These are phyloP conservation scores for Drosophila meridiana DNA, from an alignment of 2,888 invertebrate genomes.

Conservation along the genomic window DNA sequence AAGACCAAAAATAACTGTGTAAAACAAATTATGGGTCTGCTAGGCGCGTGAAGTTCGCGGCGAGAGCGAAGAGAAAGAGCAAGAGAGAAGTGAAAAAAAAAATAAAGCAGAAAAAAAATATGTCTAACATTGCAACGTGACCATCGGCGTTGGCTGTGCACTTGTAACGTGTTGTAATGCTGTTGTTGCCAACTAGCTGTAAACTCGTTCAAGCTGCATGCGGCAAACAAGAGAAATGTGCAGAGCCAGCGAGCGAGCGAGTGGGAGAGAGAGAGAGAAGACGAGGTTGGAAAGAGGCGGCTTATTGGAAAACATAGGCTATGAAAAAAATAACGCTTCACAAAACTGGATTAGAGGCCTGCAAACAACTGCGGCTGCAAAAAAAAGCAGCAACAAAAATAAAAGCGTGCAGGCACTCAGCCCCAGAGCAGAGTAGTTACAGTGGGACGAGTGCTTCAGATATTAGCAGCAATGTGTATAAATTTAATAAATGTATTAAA, in stretches of 20 bases:
- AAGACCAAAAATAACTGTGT: conserved; percentile 57
- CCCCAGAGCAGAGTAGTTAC: conserved; percentile 10
- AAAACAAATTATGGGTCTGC: conserved; percentile 54
- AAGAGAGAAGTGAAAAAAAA: background rate
- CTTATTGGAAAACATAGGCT: conserved; percentile 30
- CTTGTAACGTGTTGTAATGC: conserved; percentile 70
- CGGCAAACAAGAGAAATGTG: conserved; percentile 21
- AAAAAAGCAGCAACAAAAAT: conserved; percentile 26
- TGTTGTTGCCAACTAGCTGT: conserved; percentile 60
- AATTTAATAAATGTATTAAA: background rate
- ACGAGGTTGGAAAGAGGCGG: conserved; percentile 16
- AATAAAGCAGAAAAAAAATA: conserved; percentile 3
- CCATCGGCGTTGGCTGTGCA: conserved; percentile 72
- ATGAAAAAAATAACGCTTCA: conserved; percentile 41
- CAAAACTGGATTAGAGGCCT: conserved; percentile 71
- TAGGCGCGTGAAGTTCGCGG: conserved; percentile 42
- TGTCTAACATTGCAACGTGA: conserved; percentile 76
- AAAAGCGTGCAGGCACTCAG: conserved; percentile 21
- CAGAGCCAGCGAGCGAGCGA: conserved; percentile 4
- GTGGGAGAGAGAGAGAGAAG: conserved; percentile 1
- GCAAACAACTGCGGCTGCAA: conserved; percentile 17
- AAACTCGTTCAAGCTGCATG: conserved; percentile 68
- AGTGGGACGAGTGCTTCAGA: conserved; percentile 17
- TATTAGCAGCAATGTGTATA: background rate
- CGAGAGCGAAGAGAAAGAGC: background rate